Conservation (phyloP, 2,888 invertebrate species). For the Nemapogon koenigi region DNA sequence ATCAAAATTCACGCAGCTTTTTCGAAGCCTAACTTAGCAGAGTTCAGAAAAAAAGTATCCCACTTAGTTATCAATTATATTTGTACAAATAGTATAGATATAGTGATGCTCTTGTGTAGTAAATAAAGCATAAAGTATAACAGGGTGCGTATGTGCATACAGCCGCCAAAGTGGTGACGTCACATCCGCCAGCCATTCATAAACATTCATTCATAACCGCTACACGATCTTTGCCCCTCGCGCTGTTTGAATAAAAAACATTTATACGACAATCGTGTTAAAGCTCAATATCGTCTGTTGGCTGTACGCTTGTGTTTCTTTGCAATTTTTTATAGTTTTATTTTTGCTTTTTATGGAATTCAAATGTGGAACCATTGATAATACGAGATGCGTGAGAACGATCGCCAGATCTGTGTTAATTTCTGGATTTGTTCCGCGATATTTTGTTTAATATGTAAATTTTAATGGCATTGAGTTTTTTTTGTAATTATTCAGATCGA, state of each 20-base stretch:
- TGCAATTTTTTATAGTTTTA: slow-evolving; percentile 6
- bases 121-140: no score
- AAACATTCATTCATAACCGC: slow-evolving; percentile 40
- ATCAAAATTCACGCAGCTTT: no score
- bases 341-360: slow-evolving; percentile 5
- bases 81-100: no score
- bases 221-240: not conserved
- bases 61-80: no score
- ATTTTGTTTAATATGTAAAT: slow-evolving; percentile 1
- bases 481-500: no score
- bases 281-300: not conserved
- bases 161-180: slow-evolving; percentile 31
- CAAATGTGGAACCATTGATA: slow-evolving; percentile 7
- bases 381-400: slow-evolving; percentile 11
- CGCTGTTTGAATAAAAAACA: not conserved
- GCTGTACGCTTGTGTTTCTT: slow-evolving; percentile 1
- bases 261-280: no score
- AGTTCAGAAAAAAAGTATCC: no score
- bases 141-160: slow-evolving; percentile 36
- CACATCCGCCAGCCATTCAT: slow-evolving; percentile 45
- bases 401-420: slow-evolving; percentile 6
- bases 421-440: slow-evolving; percentile 3
- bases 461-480: slow-evolving; percentile 5
- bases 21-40: no score
- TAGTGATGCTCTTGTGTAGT: no score